A percentile compares a stretch with the other conserved stretches of the same genome.
phyloP scores from a whole-genome alignment of 1,140 invertebrate genomes.

The Platorchestia sp. region DNA sequence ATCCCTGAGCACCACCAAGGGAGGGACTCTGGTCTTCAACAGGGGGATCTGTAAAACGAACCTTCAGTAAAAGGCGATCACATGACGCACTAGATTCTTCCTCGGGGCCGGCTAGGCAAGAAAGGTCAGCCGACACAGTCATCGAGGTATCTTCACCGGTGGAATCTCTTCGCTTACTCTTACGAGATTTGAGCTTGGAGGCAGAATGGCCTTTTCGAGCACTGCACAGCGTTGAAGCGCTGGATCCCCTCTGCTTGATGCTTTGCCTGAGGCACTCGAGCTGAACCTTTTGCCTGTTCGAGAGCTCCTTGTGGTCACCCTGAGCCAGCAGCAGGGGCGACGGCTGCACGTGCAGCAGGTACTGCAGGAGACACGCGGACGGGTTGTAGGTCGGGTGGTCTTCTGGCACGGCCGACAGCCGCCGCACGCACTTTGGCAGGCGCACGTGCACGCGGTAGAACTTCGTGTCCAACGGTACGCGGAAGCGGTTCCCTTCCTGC shows the following conservation, averaged over 20 bases:
- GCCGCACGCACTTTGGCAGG: not conserved
- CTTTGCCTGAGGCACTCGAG: conserved; percentile 19
- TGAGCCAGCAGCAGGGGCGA: not conserved
- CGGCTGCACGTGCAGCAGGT: conserved; percentile 9
- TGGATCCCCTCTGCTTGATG: not conserved
- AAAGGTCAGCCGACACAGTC: not conserved
- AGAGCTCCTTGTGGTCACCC: not conserved
- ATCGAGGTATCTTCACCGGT: not conserved
- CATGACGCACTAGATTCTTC: not conserved
- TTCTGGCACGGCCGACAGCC: not conserved
- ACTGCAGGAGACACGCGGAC: not conserved
- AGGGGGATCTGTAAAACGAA: not conserved
- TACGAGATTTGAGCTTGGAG: not conserved
- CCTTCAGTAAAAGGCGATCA: not conserved
- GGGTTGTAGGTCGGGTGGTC: conserved; percentile 24
- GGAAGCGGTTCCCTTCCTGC: conserved; percentile 31
- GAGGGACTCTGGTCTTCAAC: not conserved
- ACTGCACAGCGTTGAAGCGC: not conserved
- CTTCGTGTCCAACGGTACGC: conserved; percentile 15
- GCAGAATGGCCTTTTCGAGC: not conserved
- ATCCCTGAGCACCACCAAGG: not conserved
- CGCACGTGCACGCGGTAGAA: conserved; percentile 48
- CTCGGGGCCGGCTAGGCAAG: not conserved
- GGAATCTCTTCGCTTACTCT: conserved; percentile 14
- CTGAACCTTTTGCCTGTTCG: conserved; percentile 3